Evolutionary conservation across 2,113 vertebrate species (phyloP).

Genomic region (Prionailurus viverrinus): DNA sequence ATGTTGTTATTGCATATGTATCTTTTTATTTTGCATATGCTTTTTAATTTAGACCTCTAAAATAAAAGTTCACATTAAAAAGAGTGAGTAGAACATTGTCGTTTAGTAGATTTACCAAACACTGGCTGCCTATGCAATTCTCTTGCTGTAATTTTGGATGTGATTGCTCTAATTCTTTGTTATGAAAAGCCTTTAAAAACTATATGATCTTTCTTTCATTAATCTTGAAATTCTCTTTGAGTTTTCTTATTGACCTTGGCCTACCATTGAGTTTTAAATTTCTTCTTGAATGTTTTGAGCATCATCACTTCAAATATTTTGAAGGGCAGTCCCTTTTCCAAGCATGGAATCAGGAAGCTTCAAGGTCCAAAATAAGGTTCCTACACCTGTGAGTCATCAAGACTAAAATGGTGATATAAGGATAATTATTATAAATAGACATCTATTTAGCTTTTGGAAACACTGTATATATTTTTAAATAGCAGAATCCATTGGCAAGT

Average conservation of each 20-base stretch:
- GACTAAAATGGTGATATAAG: neutral
- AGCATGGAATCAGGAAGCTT: neutral
- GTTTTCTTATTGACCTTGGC: neutral
- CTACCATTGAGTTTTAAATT: conserved; percentile 1
- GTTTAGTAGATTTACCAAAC: conserved; percentile 30
- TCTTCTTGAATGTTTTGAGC: conserved; percentile 27
- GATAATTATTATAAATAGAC: neutral
- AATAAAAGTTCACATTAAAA: neutral
- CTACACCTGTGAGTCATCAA: neutral
- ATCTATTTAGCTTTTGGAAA: neutral
- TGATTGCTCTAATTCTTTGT: neutral
- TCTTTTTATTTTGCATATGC: neutral
- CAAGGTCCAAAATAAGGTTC: neutral
- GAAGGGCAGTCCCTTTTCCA: neutral
- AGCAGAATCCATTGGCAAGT: neutral
- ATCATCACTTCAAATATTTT: neutral
- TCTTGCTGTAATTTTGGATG: neutral
- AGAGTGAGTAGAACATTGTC: neutral
- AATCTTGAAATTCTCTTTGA: neutral
- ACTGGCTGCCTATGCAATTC: neutral
- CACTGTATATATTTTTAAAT: neutral
- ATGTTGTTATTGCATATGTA: neutral
- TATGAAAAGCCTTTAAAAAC: neutral
- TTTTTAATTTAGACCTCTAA: neutral
- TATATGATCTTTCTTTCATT: neutral